Percentiles rank a stretch among this genome's conserved stretches.
Evolutionary conservation across 2,888 invertebrate species (phyloP).

Genomic region (Aspidiotus destructor): DNA sequence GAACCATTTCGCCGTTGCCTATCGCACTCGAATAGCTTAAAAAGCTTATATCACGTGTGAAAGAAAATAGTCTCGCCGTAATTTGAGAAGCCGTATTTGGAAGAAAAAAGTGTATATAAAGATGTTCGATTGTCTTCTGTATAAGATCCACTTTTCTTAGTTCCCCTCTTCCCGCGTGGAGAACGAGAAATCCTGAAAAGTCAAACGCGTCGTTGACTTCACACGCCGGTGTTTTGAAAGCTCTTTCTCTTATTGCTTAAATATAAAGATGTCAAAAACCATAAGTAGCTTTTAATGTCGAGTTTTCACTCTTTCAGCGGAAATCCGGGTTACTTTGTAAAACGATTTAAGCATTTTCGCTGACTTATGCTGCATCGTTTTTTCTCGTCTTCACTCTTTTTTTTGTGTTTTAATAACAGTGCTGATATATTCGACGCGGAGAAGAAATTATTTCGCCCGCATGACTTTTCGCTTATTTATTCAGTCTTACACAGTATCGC

Average conservation of each 20-base stretch:
- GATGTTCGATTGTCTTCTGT: not conserved
- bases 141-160: too few relatives aligned
- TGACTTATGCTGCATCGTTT: not conserved
- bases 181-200: constrained; percentile 22
- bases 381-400: not conserved
- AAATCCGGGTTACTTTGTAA: not conserved
- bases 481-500: too few relatives aligned
- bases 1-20: not conserved
- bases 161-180: too few relatives aligned
- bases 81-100: not conserved
- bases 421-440: too few relatives aligned
- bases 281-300: constrained; percentile 32
- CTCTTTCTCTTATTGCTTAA: constrained; percentile 18
- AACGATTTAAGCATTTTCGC: constrained; percentile 22
- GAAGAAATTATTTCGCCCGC: too few relatives aligned
- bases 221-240: constrained; percentile 18
- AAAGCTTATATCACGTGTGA: not conserved
- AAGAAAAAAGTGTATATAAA: not conserved
- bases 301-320: constrained; percentile 14
- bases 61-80: not conserved
- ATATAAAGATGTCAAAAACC: constrained; percentile 30
- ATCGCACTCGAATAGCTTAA: not conserved
- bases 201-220: constrained; percentile 31
- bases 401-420: not conserved
- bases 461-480: too few relatives aligned